Evolutionary conservation across 2,113 vertebrate species (phyloP).

Genomic region (Chitala chitala): DNA sequence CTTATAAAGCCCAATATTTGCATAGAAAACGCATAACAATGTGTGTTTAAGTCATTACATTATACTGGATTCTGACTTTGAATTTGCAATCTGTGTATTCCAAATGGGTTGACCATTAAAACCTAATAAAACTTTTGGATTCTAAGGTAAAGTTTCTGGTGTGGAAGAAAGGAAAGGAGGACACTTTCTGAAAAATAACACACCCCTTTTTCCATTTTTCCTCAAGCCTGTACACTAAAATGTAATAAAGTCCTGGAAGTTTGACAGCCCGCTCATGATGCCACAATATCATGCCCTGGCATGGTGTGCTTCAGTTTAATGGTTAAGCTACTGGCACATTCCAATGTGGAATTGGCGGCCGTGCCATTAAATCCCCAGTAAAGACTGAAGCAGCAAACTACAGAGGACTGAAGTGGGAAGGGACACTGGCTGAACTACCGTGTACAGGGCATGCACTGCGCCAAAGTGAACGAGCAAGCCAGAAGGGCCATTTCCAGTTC

Average conservation of each 20-base stretch:
- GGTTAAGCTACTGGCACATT: background rate
- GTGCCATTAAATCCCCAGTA: background rate
- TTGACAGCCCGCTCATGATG: background rate
- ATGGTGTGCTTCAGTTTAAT: background rate
- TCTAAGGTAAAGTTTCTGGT: conserved; percentile 19
- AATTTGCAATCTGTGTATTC: conserved; percentile 49
- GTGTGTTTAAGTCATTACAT: conserved; percentile 18
- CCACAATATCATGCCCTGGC: background rate
- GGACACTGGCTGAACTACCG: background rate
- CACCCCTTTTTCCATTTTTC: background rate
- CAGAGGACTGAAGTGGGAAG: background rate
- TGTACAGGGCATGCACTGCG: background rate
- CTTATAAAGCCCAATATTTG: background rate
- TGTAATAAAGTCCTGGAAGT: background rate
- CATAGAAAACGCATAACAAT: no score
- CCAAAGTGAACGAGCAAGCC: background rate
- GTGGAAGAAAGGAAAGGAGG: background rate
- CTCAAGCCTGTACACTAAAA: conserved; percentile 14
- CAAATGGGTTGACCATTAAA: conserved; percentile 54
- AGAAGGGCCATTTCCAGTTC: background rate
- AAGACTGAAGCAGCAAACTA: background rate
- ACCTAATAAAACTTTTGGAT: conserved; percentile 52
- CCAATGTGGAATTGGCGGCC: background rate
- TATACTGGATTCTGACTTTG: conserved; percentile 51
- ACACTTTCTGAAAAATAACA: background rate